phyloP scores from a whole-genome alignment of 2,888 invertebrate species.

The Drosophila aldrichi region DNA sequence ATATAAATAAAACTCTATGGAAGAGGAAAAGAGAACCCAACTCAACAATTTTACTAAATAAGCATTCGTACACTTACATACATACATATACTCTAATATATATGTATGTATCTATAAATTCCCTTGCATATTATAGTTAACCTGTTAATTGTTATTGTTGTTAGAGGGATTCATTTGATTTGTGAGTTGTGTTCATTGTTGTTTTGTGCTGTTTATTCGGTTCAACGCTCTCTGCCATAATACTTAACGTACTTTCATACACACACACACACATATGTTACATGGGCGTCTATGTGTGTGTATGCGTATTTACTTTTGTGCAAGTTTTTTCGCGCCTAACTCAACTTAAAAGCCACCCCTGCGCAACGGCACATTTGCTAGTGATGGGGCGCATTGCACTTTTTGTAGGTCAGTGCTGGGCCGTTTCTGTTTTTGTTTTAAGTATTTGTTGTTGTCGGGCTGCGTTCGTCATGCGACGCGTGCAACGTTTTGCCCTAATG shows the following conservation, averaged over 20 bases:
- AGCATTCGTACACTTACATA: not conserved
- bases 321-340: conserved; percentile 37
- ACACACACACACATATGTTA: not conserved
- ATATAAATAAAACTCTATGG: not conserved
- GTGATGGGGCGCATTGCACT: conserved; percentile 69
- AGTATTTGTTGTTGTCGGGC: conserved; percentile 12
- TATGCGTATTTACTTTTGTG: conserved; percentile 10
- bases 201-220: conserved; percentile 10
- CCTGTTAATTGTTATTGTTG: conserved; percentile 13
- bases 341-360: conserved; percentile 64
- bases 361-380: conserved; percentile 34
- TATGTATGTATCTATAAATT: not conserved
- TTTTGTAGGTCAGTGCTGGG: conserved; percentile 75
- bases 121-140: conserved; percentile 29
- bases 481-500: conserved; percentile 68
- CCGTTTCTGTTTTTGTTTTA: conserved; percentile 4
- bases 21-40: not conserved
- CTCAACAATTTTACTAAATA: not conserved
- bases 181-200: conserved; percentile 6
- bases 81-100: not conserved
- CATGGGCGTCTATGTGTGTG: not conserved
- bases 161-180: conserved; percentile 11
- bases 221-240: conserved; percentile 33
- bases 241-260: conserved; percentile 12
- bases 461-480: conserved; percentile 63